A percentile compares a stretch with the other conserved stretches of the same genome.
Evolutionary conservation across 2,113 vertebrate genomes (phyloP).

Genomic region (Vicugna pacos): DNA sequence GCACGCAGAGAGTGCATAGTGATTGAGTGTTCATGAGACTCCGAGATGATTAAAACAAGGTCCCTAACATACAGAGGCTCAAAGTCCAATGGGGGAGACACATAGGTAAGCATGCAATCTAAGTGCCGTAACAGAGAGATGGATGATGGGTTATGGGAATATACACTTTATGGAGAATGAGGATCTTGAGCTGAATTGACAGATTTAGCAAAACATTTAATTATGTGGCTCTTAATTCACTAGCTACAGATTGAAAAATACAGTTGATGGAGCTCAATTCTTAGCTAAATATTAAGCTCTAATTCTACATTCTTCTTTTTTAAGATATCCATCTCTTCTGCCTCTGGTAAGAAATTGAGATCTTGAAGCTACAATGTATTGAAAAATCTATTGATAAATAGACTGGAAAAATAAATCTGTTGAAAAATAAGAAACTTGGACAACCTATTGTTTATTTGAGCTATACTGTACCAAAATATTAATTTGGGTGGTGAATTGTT

Average conservation of each 20-base stretch:
- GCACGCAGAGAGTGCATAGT: not conserved
- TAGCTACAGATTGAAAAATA: slow-evolving; percentile 3
- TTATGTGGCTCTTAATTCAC: slow-evolving; percentile 23
- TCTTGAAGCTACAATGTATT: not conserved
- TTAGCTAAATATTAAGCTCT: slow-evolving; percentile 15
- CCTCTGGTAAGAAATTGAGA: slow-evolving; percentile 14
- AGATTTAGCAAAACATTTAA: slow-evolving; percentile 30
- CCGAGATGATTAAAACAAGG: slow-evolving; percentile 22
- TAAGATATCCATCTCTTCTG: slow-evolving; percentile 34
- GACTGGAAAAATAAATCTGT: slow-evolving; percentile 27
- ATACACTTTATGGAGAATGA: not conserved
- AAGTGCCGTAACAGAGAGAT: not conserved
- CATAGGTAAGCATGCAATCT: not conserved
- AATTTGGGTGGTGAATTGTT: not conserved
- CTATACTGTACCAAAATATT: not conserved
- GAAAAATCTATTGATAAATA: slow-evolving; percentile 30
- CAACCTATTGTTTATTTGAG: not conserved
- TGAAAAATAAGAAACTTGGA: not conserved
- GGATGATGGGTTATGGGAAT: not conserved
- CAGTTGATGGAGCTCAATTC: not conserved
- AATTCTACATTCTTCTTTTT: slow-evolving; percentile 32
- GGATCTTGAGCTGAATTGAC: not conserved
- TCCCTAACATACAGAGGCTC: not conserved
- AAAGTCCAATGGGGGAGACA: not conserved
- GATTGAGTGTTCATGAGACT: not conserved